Base-by-base conservation (phyloP, 2,797 vertebrate species). In the Paramormyrops hopkinsi region DNA sequence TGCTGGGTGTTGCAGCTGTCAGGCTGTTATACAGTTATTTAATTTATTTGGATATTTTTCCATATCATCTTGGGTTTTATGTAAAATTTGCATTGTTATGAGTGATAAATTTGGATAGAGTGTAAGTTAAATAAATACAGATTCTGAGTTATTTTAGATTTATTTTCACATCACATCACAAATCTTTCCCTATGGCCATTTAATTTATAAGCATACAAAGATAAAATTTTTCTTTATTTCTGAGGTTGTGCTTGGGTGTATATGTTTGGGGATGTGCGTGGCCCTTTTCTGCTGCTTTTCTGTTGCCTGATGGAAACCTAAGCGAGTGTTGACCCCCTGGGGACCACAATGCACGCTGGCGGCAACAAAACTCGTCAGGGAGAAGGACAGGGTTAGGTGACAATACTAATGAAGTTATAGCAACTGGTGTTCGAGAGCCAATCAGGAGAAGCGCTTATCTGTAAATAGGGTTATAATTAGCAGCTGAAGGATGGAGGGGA, bases 391-490 rank as follows among this genome's bases (percentile, higher is more conserved):
- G 96, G 96, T 96, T 96, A 96, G 94, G 94, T 95, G 95, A 96
- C 93, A 93, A 90, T 92, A 94, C 93, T 96, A 96, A 96, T 96
- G 95, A 96, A 97, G 96, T 97, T 96, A 96, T 94, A 96, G 96
- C 95, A 96, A 96, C 96, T 95, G 90, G 95, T 93, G 92, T 88
- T 37, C 92, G 86, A 93, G 95, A 50, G 94, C 96, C 96, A 96
- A 97, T 96, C 95, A 93, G 94, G 94, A 94, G 91, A 96, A 93
- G 95, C 94, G 92, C 95, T 95, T 94, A 94, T 95, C 96, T 96
- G 95, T 95, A 96, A 96, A 96, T 94, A 96, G 96, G 95, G 95
- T 95, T 96, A 95, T 96, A 97, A 97, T 97, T 97, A 97, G 96
- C 94, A 95, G 95, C 56, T 93, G 95, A 96, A 96, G 95, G 95